Base-by-base conservation (phyloP, 2,888 invertebrate genomes). In the Aphidoletes aphidimyza region DNA sequence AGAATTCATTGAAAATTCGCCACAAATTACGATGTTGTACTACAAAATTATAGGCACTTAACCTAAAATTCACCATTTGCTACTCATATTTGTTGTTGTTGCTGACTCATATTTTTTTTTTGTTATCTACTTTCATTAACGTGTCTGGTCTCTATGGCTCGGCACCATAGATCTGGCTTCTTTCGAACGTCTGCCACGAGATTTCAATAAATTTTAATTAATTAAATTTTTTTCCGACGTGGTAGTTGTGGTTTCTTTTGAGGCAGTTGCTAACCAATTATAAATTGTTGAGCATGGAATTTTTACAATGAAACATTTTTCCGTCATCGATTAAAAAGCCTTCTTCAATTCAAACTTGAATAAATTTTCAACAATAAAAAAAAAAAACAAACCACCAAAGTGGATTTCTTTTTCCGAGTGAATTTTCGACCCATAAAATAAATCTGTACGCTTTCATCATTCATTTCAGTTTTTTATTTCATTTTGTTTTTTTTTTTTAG, bases 141-240 rank as follows among this genome's bases (percentile, higher is more conserved):
- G n/a, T n/a, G n/a, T n/a, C n/a, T n/a, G n/a, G n/a, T n/a, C n/a
- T n/a, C n/a, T n/a, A n/a, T n/a, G n/a, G n/a, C n/a, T n/a, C n/a
- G n/a, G n/a, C n/a, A n/a, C n/a, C n/a, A n/a, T n/a, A n/a, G 42
- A 9, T 42, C 42, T 14, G 14, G 14, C 42, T 30, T 69, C 0
- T 69, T 69, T 14, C 30, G 11, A 14, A 69, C 6, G 69, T 30
- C 69, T 14, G 30, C 34, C 69, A 3, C 17, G 30, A 69, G 69
- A 69, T 30, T 30, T 69, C 69, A 69, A 69, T 69, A 69, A 69
- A 69, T 30, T 69, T 69, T 69, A 8, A 69, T 30, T 69, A 69
- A 69, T 30, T 69, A 69, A 69, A 69, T 26, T 54, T 54, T 26
- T 26, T 54, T 22, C 54, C 5, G 9, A 17, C 47, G 8, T 47